phyloP scores from a whole-genome alignment of 2,113 vertebrate genomes.

The Tachysurus vachellii region DNA sequence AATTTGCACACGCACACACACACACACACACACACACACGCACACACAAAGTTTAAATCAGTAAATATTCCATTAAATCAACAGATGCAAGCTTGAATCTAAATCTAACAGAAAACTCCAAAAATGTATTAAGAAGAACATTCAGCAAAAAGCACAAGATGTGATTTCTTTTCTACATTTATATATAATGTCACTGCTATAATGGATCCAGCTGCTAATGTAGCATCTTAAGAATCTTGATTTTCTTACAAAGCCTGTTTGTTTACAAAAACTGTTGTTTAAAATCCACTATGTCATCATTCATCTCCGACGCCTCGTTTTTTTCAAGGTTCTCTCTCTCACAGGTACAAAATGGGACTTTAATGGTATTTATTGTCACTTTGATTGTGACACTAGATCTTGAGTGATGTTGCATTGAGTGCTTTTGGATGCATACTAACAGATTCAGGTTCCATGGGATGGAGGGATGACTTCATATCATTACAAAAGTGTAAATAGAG shows the following conservation, averaged over 20 bases:
- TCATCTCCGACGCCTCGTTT: slow-evolving; percentile 58
- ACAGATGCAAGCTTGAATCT: not conserved
- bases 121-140: not conserved
- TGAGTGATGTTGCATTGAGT: slow-evolving; percentile 71
- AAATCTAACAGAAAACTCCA: not conserved
- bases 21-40: not conserved
- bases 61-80: not conserved
- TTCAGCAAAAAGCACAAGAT: not conserved
- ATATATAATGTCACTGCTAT: not conserved
- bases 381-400: slow-evolving; percentile 60
- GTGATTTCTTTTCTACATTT: slow-evolving; percentile 6
- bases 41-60: not conserved
- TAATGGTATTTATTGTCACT: slow-evolving; percentile 72
- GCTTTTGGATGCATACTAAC: slow-evolving; percentile 67
- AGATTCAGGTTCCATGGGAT: slow-evolving; percentile 63
- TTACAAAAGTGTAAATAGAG: slow-evolving; percentile 69
- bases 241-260: not conserved
- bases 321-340: slow-evolving; percentile 58
- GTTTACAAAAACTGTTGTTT: slow-evolving; percentile 18
- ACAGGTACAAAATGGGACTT: slow-evolving; percentile 69
- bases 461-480: slow-evolving; percentile 76
- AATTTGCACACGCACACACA: not conserved
- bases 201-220: not conserved
- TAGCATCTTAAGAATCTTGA: not conserved
- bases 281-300: slow-evolving; percentile 52